Evolutionary conservation across 2,797 vertebrate genomes (phyloP).

Genomic region (Alfaro cultratus): DNA sequence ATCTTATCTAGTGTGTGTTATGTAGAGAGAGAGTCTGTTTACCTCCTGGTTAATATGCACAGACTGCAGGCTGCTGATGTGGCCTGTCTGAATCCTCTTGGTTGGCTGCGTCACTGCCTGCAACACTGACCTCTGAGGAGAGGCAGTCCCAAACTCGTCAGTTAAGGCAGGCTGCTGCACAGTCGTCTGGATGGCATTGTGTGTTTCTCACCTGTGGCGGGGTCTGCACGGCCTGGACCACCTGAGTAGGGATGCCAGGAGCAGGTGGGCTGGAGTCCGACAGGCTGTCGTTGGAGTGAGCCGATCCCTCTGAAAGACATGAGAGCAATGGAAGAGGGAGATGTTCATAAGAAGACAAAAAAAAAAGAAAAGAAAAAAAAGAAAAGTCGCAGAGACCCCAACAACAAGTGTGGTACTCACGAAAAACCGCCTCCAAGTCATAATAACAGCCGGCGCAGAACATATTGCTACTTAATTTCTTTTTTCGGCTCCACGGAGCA

Average conservation of each 20-base stretch:
- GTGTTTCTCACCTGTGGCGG: constrained; percentile 83
- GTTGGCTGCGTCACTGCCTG: constrained; percentile 78
- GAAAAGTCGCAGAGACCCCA: constrained; percentile 1
- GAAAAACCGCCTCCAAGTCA: constrained; percentile 70
- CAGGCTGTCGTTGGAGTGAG: constrained; percentile 88
- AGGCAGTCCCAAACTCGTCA: constrained; percentile 35
- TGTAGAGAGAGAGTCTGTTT: constrained; percentile 15
- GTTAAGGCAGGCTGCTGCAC: neutral
- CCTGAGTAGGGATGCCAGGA: constrained; percentile 86
- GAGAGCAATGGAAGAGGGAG: constrained; percentile 15
- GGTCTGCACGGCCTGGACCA: constrained; percentile 87
- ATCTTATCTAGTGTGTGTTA: neutral
- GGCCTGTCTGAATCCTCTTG: constrained; percentile 83
- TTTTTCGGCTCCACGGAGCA: constrained; percentile 7
- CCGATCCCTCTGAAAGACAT: constrained; percentile 82
- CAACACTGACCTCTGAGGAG: constrained; percentile 88
- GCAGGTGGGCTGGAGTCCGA: constrained; percentile 88
- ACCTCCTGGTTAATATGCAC: constrained; percentile 88
- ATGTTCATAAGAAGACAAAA: neutral
- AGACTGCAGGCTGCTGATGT: constrained; percentile 83
- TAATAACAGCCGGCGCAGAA: constrained; percentile 80
- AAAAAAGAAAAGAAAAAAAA: neutral
- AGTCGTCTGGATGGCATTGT: neutral
- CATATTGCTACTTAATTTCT: constrained; percentile 58
- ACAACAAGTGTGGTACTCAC: constrained; percentile 68